Evolutionary conservation across 2,888 invertebrate genomes (phyloP).

Genomic region (Oscheius myriophilus): DNA sequence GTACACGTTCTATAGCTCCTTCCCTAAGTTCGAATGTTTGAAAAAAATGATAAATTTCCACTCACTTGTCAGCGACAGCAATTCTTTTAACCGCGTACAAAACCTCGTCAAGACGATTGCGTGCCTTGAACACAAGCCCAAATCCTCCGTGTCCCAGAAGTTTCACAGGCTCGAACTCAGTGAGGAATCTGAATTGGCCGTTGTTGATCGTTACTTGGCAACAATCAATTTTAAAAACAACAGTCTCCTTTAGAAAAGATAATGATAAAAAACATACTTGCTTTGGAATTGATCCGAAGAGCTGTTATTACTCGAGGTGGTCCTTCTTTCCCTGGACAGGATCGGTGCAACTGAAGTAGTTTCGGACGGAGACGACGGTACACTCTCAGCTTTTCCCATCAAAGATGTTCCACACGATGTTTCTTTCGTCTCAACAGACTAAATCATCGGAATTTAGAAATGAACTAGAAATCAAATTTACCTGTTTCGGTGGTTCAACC

Average conservation of each 20-base stretch:
- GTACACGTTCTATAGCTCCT: slow-evolving; percentile 84
- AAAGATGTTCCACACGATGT: slow-evolving; percentile 24
- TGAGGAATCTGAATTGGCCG: slow-evolving; percentile 49
- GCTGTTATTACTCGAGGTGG: slow-evolving; percentile 15
- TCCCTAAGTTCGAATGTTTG: slow-evolving; percentile 75
- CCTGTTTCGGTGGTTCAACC: not conserved
- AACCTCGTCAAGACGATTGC: slow-evolving; percentile 91
- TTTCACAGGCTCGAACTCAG: slow-evolving; percentile 70
- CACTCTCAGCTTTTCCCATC: not conserved
- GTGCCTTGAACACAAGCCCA: slow-evolving; percentile 93
- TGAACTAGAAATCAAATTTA: not conserved
- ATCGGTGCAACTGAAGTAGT: not conserved
- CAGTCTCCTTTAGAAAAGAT: too few relatives aligned
- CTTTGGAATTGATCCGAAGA: slow-evolving; percentile 18
- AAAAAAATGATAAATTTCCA: slow-evolving; percentile 1
- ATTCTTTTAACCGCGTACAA: slow-evolving; percentile 95
- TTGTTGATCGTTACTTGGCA: not conserved
- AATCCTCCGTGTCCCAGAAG: slow-evolving; percentile 82
- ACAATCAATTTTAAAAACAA: not conserved
- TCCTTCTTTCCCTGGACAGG: slow-evolving; percentile 4
- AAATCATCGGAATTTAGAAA: slow-evolving; percentile 1
- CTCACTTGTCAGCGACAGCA: slow-evolving; percentile 79
- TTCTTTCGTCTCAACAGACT: slow-evolving; percentile 4
- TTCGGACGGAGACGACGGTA: slow-evolving; percentile 14
- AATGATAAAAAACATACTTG: slow-evolving; percentile 21